Evolutionary conservation across 2,888 invertebrate species (phyloP).

Genomic region (Eupithecia insigniata): DNA sequence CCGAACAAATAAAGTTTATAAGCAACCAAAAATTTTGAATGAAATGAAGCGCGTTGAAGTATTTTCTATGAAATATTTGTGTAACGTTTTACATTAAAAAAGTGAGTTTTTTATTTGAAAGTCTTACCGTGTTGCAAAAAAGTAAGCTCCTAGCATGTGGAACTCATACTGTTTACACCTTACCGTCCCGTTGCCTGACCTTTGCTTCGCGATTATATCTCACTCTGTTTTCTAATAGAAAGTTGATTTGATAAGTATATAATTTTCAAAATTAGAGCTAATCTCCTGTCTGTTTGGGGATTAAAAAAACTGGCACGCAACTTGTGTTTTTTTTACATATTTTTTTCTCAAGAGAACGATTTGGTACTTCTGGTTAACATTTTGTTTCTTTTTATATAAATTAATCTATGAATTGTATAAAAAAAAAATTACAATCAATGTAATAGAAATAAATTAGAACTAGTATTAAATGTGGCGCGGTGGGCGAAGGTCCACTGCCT

Average conservation of each 20-base stretch:
- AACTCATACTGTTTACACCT: neutral
- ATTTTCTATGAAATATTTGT: neutral
- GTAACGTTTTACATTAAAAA: no score
- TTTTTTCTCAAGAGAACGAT: neutral
- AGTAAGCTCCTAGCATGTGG: neutral
- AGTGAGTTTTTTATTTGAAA: neutral
- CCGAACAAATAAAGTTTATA: neutral
- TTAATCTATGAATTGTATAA: no score
- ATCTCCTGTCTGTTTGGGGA: slow-evolving; percentile 7
- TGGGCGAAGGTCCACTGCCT: no score
- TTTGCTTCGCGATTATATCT: slow-evolving; percentile 41
- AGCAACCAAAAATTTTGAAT: neutral
- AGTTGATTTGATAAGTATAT: slow-evolving; percentile 34
- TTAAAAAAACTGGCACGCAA: slow-evolving; percentile 4
- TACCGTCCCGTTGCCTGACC: slow-evolving; percentile 38
- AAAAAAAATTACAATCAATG: no score
- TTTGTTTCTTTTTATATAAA: no score
- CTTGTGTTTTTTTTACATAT: neutral
- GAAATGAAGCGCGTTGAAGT: neutral
- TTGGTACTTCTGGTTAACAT: no score
- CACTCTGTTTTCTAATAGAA: slow-evolving; percentile 44
- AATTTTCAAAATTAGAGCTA: slow-evolving; percentile 30
- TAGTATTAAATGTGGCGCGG: no score
- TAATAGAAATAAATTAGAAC: no score
- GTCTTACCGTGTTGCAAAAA: neutral